phyloP scores from a whole-genome alignment of 2,113 vertebrate species.

The Lichenostomus cassidix region DNA sequence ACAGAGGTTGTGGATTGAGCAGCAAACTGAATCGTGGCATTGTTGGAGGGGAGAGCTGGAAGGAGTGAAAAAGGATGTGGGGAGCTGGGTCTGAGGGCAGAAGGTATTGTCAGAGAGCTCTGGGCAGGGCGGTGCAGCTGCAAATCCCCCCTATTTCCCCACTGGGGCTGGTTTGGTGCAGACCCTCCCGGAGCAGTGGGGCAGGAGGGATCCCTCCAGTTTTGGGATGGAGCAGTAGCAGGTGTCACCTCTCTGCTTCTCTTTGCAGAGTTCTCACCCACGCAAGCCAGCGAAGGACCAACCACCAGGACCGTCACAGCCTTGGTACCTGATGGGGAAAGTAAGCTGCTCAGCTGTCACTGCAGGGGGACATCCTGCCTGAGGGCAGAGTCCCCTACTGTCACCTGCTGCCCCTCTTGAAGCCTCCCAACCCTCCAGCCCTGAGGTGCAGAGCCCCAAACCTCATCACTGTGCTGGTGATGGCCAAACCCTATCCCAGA shows the following conservation, averaged over 20 bases:
- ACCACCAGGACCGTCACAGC: constrained; percentile 54
- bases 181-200: neutral
- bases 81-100: neutral
- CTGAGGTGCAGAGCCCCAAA: neutral
- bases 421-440: neutral
- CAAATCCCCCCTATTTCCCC: neutral
- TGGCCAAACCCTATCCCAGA: neutral
- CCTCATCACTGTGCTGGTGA: accelerated
- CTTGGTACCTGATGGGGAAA: constrained; percentile 59
- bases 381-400: neutral
- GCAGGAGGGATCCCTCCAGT: neutral
- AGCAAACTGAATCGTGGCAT: neutral
- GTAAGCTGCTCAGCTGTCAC: constrained; percentile 28
- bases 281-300: constrained; percentile 44
- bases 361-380: too few relatives aligned
- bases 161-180: neutral
- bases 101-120: neutral
- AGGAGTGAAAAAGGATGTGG: neutral
- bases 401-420: neutral
- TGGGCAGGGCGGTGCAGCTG: neutral
- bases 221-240: neutral
- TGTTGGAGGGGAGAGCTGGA: neutral
- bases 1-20: neutral
- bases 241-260: neutral
- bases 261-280: constrained; percentile 75